phyloP scores from a whole-genome alignment of 2,888 invertebrate genomes.

The Neoitamus cyanurus region DNA sequence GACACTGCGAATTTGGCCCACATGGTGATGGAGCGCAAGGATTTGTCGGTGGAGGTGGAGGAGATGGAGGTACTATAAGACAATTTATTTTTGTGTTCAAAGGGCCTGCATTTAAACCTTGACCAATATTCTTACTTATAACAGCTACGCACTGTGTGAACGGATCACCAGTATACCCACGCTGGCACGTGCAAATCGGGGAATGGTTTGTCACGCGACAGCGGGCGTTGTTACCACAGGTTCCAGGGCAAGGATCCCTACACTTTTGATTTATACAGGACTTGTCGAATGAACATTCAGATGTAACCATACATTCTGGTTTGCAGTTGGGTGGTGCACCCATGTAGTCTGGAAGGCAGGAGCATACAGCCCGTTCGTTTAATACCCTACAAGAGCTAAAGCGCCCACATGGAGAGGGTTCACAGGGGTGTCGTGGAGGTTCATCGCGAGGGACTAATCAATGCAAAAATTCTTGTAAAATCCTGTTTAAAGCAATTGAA shows the following conservation, averaged over 20 bases:
- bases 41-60: constrained; percentile 63
- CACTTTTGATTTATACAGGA: constrained; percentile 83
- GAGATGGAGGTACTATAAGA: constrained; percentile 54
- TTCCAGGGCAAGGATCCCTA: constrained; percentile 77
- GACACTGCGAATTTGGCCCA: constrained; percentile 74
- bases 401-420: constrained; percentile 68
- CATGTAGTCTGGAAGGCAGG: constrained; percentile 75
- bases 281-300: constrained; percentile 77
- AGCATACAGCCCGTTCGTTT: constrained; percentile 78
- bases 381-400: constrained; percentile 68
- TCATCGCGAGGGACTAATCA: constrained; percentile 42
- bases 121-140: constrained; percentile 62
- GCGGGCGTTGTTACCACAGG: constrained; percentile 78
- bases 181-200: constrained; percentile 78
- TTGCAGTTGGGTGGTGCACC: constrained; percentile 81
- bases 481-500: background rate
- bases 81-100: constrained; percentile 55
- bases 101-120: constrained; percentile 58
- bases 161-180: constrained; percentile 78
- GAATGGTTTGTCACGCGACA: constrained; percentile 82
- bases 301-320: constrained; percentile 81
- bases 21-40: constrained; percentile 75
- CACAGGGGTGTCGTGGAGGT: constrained; percentile 63
- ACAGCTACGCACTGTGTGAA: constrained; percentile 74
- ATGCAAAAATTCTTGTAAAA: background rate